Base-by-base conservation (phyloP, 2,888 invertebrate genomes). In the Agriopis marginaria region DNA sequence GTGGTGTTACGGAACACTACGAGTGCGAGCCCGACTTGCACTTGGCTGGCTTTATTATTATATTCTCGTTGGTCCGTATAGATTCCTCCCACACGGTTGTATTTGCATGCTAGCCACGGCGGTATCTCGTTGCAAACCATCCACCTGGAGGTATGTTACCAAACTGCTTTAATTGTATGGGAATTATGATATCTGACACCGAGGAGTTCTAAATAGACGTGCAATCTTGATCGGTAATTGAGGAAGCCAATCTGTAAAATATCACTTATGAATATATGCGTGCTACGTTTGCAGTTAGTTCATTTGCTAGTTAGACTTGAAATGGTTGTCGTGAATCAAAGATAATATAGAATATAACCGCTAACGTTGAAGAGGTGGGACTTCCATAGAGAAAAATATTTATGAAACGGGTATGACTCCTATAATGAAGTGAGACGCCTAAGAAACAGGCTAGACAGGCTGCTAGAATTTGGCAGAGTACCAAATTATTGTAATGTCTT, bases 81-180 rank as follows among this genome's bases (percentile, higher is more conserved):
- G n/a, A 7, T 32, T 53, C 45, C 23, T 9, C 50, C 23, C 51
- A 50, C 45, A 53, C 32, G 60, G 17, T 51, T 45, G 49, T 63
- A 49, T 62, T 58, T 62, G 58, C 67, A 67, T 62, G 62, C 56
- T 50, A 49, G 49, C n/a, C 53, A 59, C 59, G 51, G 44, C 53
- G 51, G 47, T 70, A 63, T 64, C 68, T 69, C 55, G 66, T 67
- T 76, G 72, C 77, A 45, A 62, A 73, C 68, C 70, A 67, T 66
- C 47, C 49, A 55, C 55, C 63, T 10, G 50, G 32, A 45, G 58
- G 39, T 47, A 59, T 71, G 70, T 72, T 79, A 75, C 75, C 72
- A 71, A 75, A 74, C 32, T 65, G 54, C 62, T 77, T 75, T 79
- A 79, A 80, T 80, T 79, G 69, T 73, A 61, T 68, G 65, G 66